A percentile compares a stretch with the other conserved stretches of the same genome.
These are phyloP conservation scores for Apostichopus japonicus DNA, from an alignment of 35 echinoderm and acorn worm species.

Conservation along the genomic window DNA sequence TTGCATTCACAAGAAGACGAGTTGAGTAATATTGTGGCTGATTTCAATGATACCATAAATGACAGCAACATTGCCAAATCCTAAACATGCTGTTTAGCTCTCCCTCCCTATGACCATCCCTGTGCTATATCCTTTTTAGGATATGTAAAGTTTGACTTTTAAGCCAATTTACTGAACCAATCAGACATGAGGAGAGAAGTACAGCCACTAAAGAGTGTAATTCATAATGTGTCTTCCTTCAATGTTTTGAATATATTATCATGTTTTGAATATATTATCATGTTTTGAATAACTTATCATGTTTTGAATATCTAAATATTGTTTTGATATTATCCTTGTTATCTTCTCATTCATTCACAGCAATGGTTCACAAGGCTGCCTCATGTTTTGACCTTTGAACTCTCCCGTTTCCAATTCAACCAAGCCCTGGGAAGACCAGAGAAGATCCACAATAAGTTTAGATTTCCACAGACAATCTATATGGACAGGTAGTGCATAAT, in stretches of 20 bases:
- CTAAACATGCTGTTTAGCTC: too few species aligned
- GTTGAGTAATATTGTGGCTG: too few species aligned
- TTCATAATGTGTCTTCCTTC: neutral
- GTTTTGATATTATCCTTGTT: neutral
- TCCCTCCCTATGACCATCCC: too few species aligned
- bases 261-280: neutral
- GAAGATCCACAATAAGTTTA: conserved; percentile 96
- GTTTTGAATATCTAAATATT: too few species aligned
- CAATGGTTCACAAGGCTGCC: conserved; percentile 97
- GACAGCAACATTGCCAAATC: too few species aligned
- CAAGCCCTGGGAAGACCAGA: conserved; percentile 83
- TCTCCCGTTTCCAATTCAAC: conserved; percentile 99
- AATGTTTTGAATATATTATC: neutral
- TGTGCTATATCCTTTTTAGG: too few species aligned
- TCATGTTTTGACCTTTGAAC: conserved; percentile 93
- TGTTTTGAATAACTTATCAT: too few species aligned
- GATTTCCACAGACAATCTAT: conserved; percentile 77
- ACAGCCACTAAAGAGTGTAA: neutral
- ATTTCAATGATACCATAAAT: too few species aligned
- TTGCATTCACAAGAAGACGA: too few species aligned
- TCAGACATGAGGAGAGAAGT: too few species aligned
- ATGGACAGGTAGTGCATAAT: conserved; percentile 90
- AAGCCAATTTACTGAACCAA: too few species aligned
- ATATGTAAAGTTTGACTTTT: too few species aligned
- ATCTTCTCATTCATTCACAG: conserved; percentile 49